phyloP scores from a whole-genome alignment of 2,888 invertebrate genomes.

The Xestia ashworthii region DNA sequence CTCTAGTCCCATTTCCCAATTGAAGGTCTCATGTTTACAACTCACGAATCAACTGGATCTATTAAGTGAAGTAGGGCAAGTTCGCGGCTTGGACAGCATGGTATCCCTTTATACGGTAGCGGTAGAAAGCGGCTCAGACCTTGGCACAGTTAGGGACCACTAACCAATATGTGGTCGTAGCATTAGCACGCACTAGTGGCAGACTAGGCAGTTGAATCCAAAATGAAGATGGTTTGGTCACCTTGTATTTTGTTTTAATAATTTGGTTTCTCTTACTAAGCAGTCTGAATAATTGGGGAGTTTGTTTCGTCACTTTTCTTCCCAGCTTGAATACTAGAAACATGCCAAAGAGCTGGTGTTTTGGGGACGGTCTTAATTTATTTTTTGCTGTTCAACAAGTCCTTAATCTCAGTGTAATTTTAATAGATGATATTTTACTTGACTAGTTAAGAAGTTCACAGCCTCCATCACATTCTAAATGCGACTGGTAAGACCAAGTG shows the following conservation, averaged over 20 bases:
- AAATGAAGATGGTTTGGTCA: background rate
- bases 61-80: slow-evolving; percentile 47
- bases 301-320: background rate
- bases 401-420: background rate
- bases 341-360: no score
- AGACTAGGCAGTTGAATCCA: slow-evolving; percentile 9
- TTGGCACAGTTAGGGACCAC: slow-evolving; percentile 56
- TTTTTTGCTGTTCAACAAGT: background rate
- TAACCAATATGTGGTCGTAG: slow-evolving; percentile 32
- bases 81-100: slow-evolving; percentile 35
- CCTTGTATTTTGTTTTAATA: background rate
- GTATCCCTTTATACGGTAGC: slow-evolving; percentile 21
- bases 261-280: background rate
- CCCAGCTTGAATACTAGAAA: background rate
- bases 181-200: background rate
- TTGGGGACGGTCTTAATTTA: background rate
- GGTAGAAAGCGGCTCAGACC: slow-evolving; percentile 64
- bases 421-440: background rate
- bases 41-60: slow-evolving; percentile 17
- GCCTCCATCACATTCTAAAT: background rate
- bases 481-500: background rate
- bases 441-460: background rate
- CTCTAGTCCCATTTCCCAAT: slow-evolving; percentile 24
- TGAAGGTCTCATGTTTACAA: slow-evolving; percentile 19
- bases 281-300: background rate